Conservation (phyloP, 2,113 vertebrate species). For the Sturnira hondurensis region DNA sequence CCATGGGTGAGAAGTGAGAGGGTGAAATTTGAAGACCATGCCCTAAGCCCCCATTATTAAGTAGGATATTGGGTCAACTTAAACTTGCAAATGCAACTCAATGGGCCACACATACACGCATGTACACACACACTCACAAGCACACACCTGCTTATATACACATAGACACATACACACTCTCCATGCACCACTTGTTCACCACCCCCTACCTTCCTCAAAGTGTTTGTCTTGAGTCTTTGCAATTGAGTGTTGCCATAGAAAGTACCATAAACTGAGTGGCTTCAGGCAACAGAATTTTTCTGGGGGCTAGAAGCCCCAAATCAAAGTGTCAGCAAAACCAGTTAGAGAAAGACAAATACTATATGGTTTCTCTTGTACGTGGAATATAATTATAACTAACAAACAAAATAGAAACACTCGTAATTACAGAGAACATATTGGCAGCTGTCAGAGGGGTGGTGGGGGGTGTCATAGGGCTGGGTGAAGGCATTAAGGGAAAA, state of each 20-base stretch:
- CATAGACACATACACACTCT: neutral
- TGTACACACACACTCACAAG: neutral
- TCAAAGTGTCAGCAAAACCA: neutral
- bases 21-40: neutral
- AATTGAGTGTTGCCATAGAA: neutral
- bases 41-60: neutral
- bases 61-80: neutral
- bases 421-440: neutral
- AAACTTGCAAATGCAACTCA: neutral
- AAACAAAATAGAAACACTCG: neutral
- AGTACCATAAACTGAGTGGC: neutral
- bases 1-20: neutral
- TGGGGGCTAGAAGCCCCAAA: neutral
- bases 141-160: too few relatives aligned
- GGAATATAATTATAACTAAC: neutral
- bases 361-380: neutral
- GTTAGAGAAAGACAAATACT: neutral
- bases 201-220: neutral
- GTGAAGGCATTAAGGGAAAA: neutral
- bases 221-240: neutral
- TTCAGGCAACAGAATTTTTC: neutral
- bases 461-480: neutral
- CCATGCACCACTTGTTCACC: fast-evolving
- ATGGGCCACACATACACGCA: neutral
- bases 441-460: neutral